Evolutionary conservation across 2,113 vertebrate species (phyloP).

Genomic region (Erythrolamprus reginae): DNA sequence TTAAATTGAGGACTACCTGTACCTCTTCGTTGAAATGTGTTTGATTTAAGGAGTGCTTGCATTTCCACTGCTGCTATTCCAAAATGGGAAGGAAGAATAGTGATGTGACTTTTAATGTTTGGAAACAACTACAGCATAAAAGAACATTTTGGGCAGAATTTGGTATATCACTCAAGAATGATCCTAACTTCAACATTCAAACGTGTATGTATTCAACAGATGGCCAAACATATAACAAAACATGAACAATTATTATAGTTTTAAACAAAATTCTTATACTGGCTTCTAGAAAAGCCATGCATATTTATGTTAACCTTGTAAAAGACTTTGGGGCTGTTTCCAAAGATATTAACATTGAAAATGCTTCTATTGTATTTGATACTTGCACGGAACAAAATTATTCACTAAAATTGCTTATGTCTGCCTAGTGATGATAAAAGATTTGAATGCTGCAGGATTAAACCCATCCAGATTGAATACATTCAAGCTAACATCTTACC

Average conservation of each 20-base stretch:
- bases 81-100: neutral
- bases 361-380: neutral
- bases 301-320: neutral
- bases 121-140: neutral
- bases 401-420: neutral
- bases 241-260: neutral
- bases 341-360: neutral
- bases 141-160: neutral
- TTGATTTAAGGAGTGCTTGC: neutral
- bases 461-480: neutral
- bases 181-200: neutral
- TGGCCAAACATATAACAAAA: neutral
- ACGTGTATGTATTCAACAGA: neutral
- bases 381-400: neutral
- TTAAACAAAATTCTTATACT: neutral
- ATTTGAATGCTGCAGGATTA: neutral
- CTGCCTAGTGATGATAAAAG: neutral
- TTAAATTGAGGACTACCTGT: neutral
- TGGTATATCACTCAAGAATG: neutral
- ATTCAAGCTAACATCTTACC: neutral
- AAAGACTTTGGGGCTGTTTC: neutral
- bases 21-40: neutral
- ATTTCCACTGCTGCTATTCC: neutral
- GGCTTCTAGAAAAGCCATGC: neutral
- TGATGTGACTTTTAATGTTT: neutral